A percentile compares a stretch with the other conserved stretches of the same genome.
Conservation (phyloP, 2,113 vertebrate genomes). For the Sinosuthora webbiana region DNA sequence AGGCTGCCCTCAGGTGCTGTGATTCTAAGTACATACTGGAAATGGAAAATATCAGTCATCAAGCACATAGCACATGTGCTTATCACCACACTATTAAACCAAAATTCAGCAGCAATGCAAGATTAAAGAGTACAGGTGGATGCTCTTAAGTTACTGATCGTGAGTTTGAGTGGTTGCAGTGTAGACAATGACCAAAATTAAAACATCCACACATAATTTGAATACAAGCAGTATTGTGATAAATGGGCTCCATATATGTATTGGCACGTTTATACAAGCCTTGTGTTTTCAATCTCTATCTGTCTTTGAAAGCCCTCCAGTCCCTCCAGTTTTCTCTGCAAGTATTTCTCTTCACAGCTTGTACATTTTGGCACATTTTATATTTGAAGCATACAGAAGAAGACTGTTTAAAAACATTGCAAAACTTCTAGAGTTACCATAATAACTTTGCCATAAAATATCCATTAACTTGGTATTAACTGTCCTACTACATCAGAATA, state of each 20-base stretch:
- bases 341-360: background rate
- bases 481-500: background rate
- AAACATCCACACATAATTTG: background rate
- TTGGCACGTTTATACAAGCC: background rate
- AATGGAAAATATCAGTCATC: background rate
- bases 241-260: background rate
- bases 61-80: background rate
- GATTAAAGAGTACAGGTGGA: background rate
- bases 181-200: background rate
- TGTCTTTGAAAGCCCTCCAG: background rate
- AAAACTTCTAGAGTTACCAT: slow-evolving; percentile 25
- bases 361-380: slow-evolving; percentile 15
- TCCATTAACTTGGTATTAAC: slow-evolving; percentile 44
- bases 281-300: background rate
- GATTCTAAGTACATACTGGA: background rate
- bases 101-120: background rate
- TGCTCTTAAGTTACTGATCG: background rate
- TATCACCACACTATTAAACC: background rate
- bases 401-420: background rate
- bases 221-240: background rate
- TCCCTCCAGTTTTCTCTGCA: background rate
- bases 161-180: background rate
- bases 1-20: background rate
- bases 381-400: background rate
- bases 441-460: slow-evolving; percentile 32